These are phyloP conservation scores for Aethina tumida DNA, from an alignment of 1,140 invertebrate genomes.

Conservation along the genomic window DNA sequence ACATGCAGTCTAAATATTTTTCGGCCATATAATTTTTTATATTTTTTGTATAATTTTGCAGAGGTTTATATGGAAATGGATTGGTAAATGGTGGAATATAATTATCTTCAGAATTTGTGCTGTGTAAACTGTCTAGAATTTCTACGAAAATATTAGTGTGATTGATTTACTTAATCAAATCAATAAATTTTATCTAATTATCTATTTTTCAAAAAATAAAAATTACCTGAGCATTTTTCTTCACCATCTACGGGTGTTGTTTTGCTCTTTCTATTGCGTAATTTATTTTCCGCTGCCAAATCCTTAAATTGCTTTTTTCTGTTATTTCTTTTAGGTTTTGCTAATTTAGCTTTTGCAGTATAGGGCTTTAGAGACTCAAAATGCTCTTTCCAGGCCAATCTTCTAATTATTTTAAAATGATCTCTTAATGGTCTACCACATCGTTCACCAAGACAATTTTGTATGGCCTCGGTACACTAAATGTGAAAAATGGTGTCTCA, in stretches of 20 bases:
- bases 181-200: too few relatives aligned
- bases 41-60: constrained; percentile 39
- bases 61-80: constrained; percentile 28
- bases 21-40: constrained; percentile 39
- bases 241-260: not conserved
- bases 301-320: constrained; percentile 7
- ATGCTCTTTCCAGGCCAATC: constrained; percentile 30
- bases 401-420: constrained; percentile 32
- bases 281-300: too few relatives aligned
- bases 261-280: too few relatives aligned
- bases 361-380: constrained; percentile 36
- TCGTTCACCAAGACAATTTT: constrained; percentile 28
- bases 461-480: constrained; percentile 28
- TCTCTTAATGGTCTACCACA: constrained; percentile 32
- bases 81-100: constrained; percentile 22
- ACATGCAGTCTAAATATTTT: constrained; percentile 45
- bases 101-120: constrained; percentile 28
- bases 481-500: not conserved
- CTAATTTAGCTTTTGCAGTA: constrained; percentile 36
- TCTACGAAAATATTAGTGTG: too few relatives aligned
- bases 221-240: constrained; percentile 2
- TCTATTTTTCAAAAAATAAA: constrained; percentile 19
- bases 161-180: too few relatives aligned
- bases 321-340: constrained; percentile 31
- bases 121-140: constrained; percentile 36